A percentile compares a stretch with the other conserved stretches of the same genome.
Conservation (phyloP, 2,113 vertebrate genomes). For the Cyanistes caeruleus region DNA sequence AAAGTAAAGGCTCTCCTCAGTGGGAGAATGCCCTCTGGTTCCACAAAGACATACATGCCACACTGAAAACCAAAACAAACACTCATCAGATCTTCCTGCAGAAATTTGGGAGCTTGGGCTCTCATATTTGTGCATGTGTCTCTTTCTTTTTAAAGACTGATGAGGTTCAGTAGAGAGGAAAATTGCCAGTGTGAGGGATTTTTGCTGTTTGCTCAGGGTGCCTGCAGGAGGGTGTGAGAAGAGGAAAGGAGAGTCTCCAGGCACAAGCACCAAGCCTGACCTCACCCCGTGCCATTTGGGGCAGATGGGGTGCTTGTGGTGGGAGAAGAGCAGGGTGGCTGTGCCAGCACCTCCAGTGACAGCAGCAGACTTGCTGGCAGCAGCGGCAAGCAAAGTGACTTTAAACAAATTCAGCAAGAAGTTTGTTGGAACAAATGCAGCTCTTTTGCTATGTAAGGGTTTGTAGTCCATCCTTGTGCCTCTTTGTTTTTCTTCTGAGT, state of each 20-base stretch:
- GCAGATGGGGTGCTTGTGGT: background rate
- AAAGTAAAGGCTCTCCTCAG: conserved; percentile 13
- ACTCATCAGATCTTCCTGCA: background rate
- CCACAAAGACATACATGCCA: background rate
- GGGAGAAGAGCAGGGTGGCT: background rate
- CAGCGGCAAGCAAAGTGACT: rapidly evolving
- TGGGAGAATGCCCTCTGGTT: conserved; percentile 14
- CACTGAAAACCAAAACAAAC: conserved; percentile 5
- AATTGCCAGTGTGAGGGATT: background rate
- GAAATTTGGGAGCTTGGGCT: background rate
- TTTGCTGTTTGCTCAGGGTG: background rate
- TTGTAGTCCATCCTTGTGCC: background rate
- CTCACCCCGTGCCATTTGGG: rapidly evolving
- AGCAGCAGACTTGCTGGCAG: background rate
- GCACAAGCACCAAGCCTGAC: background rate
- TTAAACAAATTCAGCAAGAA: background rate
- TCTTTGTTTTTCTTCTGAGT: background rate
- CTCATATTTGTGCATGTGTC: background rate
- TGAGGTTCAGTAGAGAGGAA: background rate
- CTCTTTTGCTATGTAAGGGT: background rate
- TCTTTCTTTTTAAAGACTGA: background rate
- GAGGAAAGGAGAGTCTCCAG: background rate
- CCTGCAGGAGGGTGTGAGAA: background rate
- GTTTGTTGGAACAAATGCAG: background rate
- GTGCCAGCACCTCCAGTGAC: rapidly evolving